Percentiles rank a stretch among this genome's conserved stretches.
Conservation (phyloP, 2,113 vertebrate genomes). For the Lasiurus borealis region DNA sequence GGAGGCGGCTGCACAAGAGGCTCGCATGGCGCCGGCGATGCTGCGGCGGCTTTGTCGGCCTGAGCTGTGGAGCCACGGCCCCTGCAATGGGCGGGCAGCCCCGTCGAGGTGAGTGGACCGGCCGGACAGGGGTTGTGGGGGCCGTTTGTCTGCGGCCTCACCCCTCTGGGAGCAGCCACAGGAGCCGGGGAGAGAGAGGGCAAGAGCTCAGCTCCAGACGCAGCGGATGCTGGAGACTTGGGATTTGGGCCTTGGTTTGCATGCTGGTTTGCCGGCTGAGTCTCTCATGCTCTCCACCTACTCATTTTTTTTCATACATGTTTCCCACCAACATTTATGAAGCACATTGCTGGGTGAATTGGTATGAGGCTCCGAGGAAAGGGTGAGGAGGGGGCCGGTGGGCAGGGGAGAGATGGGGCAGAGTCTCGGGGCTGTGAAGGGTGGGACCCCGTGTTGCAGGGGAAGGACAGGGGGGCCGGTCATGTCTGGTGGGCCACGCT, state of each 20-base stretch:
- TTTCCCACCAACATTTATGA: not conserved
- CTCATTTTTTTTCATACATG: not conserved
- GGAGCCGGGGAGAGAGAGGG: not conserved
- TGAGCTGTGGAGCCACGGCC: not conserved
- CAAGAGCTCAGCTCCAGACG: fast-evolving
- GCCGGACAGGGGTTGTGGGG: not conserved
- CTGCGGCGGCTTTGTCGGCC: not conserved
- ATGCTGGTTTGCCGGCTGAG: not conserved
- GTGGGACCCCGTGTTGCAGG: not conserved
- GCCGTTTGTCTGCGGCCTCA: fast-evolving
- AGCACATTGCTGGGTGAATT: not conserved
- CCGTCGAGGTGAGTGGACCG: not conserved
- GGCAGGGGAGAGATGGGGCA: not conserved
- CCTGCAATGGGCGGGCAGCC: fast-evolving
- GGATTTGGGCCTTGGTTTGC: not conserved
- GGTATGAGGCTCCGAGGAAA: not conserved
- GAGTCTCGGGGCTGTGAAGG: not conserved
- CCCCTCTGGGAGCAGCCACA: not conserved
- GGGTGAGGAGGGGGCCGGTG: not conserved
- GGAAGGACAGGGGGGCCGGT: not conserved
- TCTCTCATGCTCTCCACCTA: not conserved
- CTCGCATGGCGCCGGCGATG: fast-evolving
- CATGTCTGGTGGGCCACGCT: fast-evolving
- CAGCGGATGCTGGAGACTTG: not conserved
- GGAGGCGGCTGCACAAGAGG: not conserved